phyloP scores from a whole-genome alignment of 2,113 vertebrate species.

The Laticauda laticaudata region DNA sequence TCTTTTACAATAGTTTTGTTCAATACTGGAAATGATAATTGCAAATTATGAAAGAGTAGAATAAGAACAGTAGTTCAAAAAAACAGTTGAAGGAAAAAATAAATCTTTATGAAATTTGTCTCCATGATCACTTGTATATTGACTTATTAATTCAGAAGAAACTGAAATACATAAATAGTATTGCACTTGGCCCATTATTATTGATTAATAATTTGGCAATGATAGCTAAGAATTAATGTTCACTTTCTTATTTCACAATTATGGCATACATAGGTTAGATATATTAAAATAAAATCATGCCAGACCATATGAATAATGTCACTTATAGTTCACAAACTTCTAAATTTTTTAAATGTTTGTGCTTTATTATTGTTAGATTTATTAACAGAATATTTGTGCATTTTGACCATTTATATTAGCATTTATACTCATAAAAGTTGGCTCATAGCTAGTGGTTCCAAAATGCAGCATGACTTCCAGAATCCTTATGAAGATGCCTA shows the following conservation, averaged over 20 bases:
- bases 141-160: conserved; percentile 32
- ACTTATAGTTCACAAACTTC: neutral
- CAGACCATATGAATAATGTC: neutral
- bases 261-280: neutral
- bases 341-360: neutral
- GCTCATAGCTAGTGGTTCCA: neutral
- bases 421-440: neutral
- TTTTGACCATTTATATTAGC: neutral
- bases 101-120: conserved; percentile 35
- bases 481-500: neutral
- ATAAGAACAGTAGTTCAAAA: neutral
- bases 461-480: neutral
- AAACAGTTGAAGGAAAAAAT: neutral
- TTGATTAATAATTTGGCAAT: neutral
- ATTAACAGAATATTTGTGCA: neutral
- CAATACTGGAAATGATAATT: neutral
- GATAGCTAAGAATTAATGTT: neutral
- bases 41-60: conserved; percentile 12
- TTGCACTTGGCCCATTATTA: neutral
- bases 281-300: neutral
- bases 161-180: neutral
- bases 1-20: neutral
- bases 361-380: neutral
- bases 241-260: neutral
- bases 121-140: conserved; percentile 22